Evolutionary conservation across 1,140 invertebrate genomes (phyloP).

Genomic region (Trypoxylus dichotomus): DNA sequence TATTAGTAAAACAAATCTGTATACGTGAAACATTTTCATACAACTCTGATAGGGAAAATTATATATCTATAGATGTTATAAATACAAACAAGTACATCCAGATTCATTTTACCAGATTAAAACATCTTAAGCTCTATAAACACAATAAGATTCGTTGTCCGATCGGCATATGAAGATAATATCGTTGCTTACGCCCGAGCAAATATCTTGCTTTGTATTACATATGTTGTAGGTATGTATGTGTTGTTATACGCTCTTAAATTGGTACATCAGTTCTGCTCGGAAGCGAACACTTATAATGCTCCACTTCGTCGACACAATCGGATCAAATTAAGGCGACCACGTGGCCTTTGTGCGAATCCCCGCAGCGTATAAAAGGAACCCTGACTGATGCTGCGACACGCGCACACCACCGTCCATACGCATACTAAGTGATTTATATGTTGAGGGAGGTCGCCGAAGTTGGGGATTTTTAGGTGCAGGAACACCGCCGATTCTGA

Average conservation of each 20-base stretch:
- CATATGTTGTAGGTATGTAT: no score
- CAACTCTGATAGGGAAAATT: slow-evolving; percentile 6
- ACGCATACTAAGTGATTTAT: slow-evolving; percentile 23
- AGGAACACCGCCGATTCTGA: slow-evolving; percentile 15
- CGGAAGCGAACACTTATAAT: not conserved
- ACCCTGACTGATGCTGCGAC: not conserved
- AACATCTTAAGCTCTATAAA: not conserved
- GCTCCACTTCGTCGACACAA: slow-evolving; percentile 1
- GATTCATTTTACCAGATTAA: slow-evolving; percentile 24
- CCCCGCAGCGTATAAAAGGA: slow-evolving; percentile 1
- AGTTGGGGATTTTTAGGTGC: not conserved
- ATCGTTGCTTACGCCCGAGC: no score
- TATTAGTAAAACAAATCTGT: slow-evolving; percentile 23
- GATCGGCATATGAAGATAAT: no score
- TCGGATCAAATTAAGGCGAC: slow-evolving; percentile 23
- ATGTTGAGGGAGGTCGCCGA: no score
- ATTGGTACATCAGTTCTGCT: not conserved
- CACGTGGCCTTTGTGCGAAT: slow-evolving; percentile 19
- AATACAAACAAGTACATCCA: not conserved
- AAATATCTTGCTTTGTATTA: no score
- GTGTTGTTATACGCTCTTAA: no score
- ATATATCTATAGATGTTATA: slow-evolving; percentile 11
- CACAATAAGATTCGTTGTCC: no score
- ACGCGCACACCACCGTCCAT: not conserved
- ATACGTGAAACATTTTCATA: not conserved